Conservation (phyloP, 2,888 invertebrate species). For the Drosophila diplacantha region DNA sequence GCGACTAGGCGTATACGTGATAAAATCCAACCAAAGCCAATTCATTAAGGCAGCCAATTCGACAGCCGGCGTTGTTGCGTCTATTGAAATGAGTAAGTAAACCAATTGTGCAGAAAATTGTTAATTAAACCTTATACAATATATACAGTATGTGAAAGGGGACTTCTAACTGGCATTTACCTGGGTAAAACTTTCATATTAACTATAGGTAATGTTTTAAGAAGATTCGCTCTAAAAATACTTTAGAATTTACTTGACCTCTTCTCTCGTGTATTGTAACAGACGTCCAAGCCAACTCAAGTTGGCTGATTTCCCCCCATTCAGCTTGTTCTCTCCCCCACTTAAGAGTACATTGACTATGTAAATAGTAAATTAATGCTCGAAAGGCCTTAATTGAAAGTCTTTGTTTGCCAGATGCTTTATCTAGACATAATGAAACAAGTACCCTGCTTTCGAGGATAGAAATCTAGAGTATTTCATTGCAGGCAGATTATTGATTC, state of each 20-base stretch:
- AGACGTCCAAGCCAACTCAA: not conserved
- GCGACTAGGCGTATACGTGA: conserved; percentile 63
- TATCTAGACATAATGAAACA: not conserved
- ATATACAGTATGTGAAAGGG: not conserved
- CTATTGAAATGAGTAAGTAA: conserved; percentile 58
- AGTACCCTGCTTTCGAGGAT: not conserved
- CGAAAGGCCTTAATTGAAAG: conserved; percentile 13
- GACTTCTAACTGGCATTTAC: not conserved
- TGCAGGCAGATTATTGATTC: conserved; percentile 11
- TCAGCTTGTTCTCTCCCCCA: not conserved
- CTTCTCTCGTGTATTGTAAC: not conserved
- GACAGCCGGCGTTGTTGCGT: conserved; percentile 36
- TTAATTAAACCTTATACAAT: not conserved
- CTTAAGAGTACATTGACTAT: conserved; percentile 13
- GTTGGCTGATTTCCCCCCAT: not conserved
- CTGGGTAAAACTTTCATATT: not conserved
- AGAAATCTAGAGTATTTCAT: not conserved
- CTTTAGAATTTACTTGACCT: not conserved
- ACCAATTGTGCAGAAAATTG: not conserved
- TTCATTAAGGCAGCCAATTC: conserved; percentile 16
- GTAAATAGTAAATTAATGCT: conserved; percentile 18
- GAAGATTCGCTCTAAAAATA: not conserved
- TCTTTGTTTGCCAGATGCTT: conserved; percentile 10
- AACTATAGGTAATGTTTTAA: not conserved
- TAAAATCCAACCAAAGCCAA: conserved; percentile 28